These are phyloP conservation scores for Idaea biselata DNA, from an alignment of 2,888 invertebrate species.

Conservation along the genomic window DNA sequence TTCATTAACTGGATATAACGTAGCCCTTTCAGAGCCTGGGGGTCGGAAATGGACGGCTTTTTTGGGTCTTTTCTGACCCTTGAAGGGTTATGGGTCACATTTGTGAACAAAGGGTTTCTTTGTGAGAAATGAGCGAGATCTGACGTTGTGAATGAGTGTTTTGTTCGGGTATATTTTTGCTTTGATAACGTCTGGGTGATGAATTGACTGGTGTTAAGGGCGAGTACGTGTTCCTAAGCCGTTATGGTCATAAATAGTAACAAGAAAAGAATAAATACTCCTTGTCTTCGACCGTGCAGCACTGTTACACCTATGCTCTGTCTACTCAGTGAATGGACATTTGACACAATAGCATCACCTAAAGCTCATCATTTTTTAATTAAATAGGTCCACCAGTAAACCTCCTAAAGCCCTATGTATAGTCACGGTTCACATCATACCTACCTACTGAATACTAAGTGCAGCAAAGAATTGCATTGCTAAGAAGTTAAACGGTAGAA, in stretches of 20 bases:
- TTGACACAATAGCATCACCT: no score
- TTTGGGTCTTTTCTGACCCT: background rate
- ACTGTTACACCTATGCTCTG: no score
- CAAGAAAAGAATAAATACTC: background rate
- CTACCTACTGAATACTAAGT: no score
- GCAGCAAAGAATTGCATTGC: no score
- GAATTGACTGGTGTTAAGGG: background rate
- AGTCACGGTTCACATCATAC: no score
- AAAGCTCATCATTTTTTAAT: no score
- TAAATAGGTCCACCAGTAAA: no score
- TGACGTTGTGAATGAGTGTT: background rate
- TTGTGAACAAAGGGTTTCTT: background rate
- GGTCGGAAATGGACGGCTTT: background rate
- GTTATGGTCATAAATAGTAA: background rate
- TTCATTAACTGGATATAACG: conserved; percentile 30
- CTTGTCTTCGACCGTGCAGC: no score
- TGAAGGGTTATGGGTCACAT: background rate
- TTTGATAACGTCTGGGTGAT: background rate
- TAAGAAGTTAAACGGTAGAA: no score
- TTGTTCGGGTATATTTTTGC: conserved; percentile 1
- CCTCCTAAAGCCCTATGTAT: no score
- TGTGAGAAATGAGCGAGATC: conserved; percentile 1
- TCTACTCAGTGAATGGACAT: no score
- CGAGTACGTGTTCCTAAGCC: background rate
- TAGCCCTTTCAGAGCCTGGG: conserved; percentile 5